Base-by-base conservation (phyloP, 2,888 invertebrate species). In the Orchesellides sinensis region DNA sequence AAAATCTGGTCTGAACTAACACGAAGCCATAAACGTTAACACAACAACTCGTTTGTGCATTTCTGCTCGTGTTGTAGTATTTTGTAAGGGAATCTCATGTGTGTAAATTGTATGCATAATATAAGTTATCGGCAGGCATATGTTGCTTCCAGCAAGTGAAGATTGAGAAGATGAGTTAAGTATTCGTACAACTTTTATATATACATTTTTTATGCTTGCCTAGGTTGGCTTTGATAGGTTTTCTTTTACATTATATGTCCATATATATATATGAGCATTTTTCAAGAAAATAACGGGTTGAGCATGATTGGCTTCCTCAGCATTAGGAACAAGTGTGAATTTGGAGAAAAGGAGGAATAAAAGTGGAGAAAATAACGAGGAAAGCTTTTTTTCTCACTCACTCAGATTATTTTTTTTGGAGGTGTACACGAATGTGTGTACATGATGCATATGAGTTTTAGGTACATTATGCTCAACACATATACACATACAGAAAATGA, bases 41-140 rank as follows among this genome's bases (percentile, higher is more conserved):
- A n/a, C 74, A 82, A 82, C 74, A 81, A 68, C 68, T 74, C 74
- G 68, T 75, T 82, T 75, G 69, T 75, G 65, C 74, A 73, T 66
- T 81, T 75, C 69, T 63, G 61, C 68, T 82, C 61, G 29, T 74
- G 40, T 74, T 65, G 32, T 47, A 32, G 10, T 5, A 32, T 25
- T 74, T 61, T 74, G 23, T 63, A 73, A 68, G 47, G 45, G 59
- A 66, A 65, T 81, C 52, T 70, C 68, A 59, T 68, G 56, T 65
- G 54, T 17, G 61, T 63, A 52, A 70, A 47, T 59, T 77, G 77
- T 61, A 68, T 77, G 68, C 68, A 56, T 61, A 32, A 32, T 40
- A 45, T 59, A 54, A 54, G 23, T 23, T 54, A 54, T 5, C 21
- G 6, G 25, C 10, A 40, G 21, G 54, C 54, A 54, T 54, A 54